These are phyloP conservation scores for Heliconius melpomene DNA, from an alignment of 1,140 invertebrate species.

Conservation along the genomic window DNA sequence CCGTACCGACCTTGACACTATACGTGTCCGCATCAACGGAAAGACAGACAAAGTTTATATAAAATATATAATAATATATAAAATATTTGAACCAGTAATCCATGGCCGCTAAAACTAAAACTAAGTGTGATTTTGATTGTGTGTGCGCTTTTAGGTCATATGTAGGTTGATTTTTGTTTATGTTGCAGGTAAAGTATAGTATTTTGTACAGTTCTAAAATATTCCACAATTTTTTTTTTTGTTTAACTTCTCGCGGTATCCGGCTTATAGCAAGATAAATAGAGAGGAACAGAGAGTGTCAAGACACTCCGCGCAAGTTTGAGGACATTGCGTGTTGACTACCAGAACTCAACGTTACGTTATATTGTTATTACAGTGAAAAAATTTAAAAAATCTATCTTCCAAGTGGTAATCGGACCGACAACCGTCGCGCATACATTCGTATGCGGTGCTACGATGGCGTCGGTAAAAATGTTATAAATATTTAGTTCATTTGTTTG, in stretches of 20 bases:
- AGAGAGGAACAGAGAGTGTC: neutral
- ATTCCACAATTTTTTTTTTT: neutral
- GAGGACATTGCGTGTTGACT: neutral
- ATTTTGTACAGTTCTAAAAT: neutral
- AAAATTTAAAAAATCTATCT: neutral
- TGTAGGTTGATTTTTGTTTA: conserved; percentile 11
- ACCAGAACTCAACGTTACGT: neutral
- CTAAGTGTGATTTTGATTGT: conserved; percentile 7
- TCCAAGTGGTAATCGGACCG: neutral
- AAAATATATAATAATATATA: conserved; percentile 8
- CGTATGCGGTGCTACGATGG: too few species aligned
- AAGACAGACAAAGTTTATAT: conserved; percentile 16
- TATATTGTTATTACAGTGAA: neutral
- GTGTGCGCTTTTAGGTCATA: conserved; percentile 14
- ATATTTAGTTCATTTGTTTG: too few species aligned
- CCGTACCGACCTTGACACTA: conserved; percentile 58
- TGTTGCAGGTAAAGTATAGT: conserved; percentile 11
- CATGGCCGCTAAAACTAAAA: conserved; percentile 19
- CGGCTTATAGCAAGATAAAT: neutral
- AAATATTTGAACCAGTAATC: conserved; percentile 26
- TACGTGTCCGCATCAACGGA: conserved; percentile 50
- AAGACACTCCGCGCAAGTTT: neutral
- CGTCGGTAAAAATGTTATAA: too few species aligned
- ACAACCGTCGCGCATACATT: neutral
- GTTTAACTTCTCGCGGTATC: neutral